Evolutionary conservation across 1,140 invertebrate species (phyloP), one percentile per base, ranked within the genome.

Genomic region (Macrosteles quadrilineatus): DNA sequence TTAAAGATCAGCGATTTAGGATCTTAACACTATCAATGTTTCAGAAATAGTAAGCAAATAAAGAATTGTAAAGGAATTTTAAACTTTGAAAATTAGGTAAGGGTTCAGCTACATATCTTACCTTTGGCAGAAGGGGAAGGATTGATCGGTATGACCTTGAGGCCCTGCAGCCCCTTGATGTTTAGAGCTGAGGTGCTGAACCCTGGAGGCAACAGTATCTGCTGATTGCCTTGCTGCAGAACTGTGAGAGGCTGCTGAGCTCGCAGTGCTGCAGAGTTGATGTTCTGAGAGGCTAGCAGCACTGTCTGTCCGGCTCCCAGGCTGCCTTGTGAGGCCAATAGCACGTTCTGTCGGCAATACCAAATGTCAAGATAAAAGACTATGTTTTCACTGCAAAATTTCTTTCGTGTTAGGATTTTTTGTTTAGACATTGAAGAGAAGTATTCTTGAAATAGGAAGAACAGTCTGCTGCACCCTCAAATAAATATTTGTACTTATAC

Each of bases 111-210:
- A n/a, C n/a, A n/a, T n/a, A n/a, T n/a, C 17, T 29, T 23, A 59
- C 55, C 55, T 59, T 59, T 59, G 6, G 55, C 31, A 29, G 68
- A 19, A 19, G 72, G 65, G 40, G 80, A 76, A 0, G 83, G 79
- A 9, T 83, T 83, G 21, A 78, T 17, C 0, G 86, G 86, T 65
- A 89, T 89, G 27, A 90, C 88, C 76, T 90, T 90, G 11, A 90
- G 80, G 0, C 86, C 87, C 73, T 89, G 88, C 59, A 90, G 73
- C 0, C 87, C 85, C 77, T 90, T 90, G 1, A 90, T 83, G 74
- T 89, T 89, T 4, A 90, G 78, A 9, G 82, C 79, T 14, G 81
- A 81, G 23, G 84, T 84, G 75, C 85, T 83, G 73, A 85, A 81
- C 9, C 82, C 81, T 4, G 81, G 83, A 25, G 85, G 85, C 25